Evolutionary conservation across 2,113 vertebrate genomes (phyloP).

Genomic region (Erythrocercus mccallii): DNA sequence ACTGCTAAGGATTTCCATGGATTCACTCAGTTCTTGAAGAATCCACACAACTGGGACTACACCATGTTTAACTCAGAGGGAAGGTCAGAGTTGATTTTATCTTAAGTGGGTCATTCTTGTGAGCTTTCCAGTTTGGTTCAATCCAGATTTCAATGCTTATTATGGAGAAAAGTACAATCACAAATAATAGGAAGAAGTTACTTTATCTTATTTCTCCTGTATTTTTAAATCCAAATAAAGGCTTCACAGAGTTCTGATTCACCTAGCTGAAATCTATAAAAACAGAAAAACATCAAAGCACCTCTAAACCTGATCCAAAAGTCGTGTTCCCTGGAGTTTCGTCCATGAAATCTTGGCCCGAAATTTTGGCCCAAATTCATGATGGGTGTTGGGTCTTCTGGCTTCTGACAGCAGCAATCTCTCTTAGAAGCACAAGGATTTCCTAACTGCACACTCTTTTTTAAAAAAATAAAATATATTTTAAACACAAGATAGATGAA

Average conservation of each 20-base stretch:
- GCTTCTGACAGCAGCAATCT: not conserved
- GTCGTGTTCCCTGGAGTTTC: not conserved
- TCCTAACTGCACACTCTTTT: not conserved
- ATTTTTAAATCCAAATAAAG: not conserved
- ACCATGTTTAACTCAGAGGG: not conserved
- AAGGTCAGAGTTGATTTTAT: not conserved
- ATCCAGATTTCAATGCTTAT: not conserved
- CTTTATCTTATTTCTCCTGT: not conserved
- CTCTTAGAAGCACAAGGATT: not conserved
- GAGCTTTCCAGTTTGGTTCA: not conserved
- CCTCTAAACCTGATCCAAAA: not conserved
- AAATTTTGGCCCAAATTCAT: not conserved
- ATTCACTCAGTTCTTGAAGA: not conserved
- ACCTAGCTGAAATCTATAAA: not conserved
- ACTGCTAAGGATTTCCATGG: not conserved
- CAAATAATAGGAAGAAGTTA: not conserved
- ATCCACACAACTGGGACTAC: not conserved
- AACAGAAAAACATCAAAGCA: not conserved
- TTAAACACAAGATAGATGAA: not conserved
- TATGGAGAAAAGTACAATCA: not conserved
- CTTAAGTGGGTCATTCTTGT: not conserved
- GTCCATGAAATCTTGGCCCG: not conserved
- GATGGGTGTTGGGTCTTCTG: not conserved
- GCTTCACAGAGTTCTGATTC: not conserved
- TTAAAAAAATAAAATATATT: not conserved